These are phyloP conservation scores for Ceramica pisi DNA, from an alignment of 2,888 invertebrate species.

Conservation along the genomic window DNA sequence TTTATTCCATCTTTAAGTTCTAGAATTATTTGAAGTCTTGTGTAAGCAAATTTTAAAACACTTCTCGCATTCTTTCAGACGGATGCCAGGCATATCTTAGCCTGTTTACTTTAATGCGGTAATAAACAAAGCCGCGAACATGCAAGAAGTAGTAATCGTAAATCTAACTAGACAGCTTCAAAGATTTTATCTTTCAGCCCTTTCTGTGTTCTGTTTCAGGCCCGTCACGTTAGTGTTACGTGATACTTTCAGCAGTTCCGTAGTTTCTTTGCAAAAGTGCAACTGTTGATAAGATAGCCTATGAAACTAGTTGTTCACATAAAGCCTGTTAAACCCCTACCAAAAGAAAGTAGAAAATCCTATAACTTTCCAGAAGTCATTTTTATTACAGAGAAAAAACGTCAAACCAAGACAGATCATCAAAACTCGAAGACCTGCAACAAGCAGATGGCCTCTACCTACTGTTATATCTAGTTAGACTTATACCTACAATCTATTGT, in stretches of 20 bases:
- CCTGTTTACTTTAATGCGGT: slow-evolving; percentile 53
- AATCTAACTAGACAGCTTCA: slow-evolving; percentile 52
- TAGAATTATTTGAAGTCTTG: slow-evolving; percentile 26
- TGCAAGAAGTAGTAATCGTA: slow-evolving; percentile 58
- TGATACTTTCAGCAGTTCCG: slow-evolving; percentile 34
- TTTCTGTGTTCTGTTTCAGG: slow-evolving; percentile 48
- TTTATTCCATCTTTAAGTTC: slow-evolving; percentile 22
- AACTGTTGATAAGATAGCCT: not conserved
- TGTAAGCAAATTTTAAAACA: slow-evolving; percentile 30
- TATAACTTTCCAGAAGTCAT: not conserved
- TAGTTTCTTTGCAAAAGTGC: slow-evolving; percentile 20
- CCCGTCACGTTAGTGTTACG: slow-evolving; percentile 42
- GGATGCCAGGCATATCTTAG: slow-evolving; percentile 50
- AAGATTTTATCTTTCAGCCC: slow-evolving; percentile 57
- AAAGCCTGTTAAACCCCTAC: no score
- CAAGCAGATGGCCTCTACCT: not conserved
- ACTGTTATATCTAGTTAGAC: not conserved
- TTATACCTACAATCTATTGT: not conserved
- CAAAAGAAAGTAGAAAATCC: not conserved
- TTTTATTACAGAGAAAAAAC: not conserved
- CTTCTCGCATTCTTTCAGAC: slow-evolving; percentile 43
- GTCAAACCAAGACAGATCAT: not conserved
- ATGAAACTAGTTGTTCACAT: not conserved
- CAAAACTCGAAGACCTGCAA: not conserved
- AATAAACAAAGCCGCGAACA: slow-evolving; percentile 51